These are phyloP conservation scores for Parnassius glacialis DNA, from an alignment of 2,888 invertebrate species.

Conservation along the genomic window DNA sequence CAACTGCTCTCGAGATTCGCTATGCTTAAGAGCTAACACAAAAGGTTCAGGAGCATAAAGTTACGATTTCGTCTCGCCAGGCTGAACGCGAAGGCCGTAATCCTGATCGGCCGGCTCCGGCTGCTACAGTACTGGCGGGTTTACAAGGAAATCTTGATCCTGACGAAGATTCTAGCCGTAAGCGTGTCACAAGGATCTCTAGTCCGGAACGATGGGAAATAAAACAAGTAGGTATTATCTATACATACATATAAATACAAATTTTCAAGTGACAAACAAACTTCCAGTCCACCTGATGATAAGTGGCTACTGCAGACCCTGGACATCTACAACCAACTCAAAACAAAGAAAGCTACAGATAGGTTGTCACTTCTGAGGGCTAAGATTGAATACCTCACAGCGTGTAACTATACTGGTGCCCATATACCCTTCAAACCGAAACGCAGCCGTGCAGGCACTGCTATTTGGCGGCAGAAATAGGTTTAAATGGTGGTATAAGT, in stretches of 20 bases:
- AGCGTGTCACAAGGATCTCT: conserved; percentile 94
- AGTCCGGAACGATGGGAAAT: conserved; percentile 99
- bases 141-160: conserved; percentile 83
- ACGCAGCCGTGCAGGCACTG: no score
- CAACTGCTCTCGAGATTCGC: no score
- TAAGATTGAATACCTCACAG: no score
- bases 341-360: no score
- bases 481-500: no score
- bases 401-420: no score
- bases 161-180: conserved; percentile 90
- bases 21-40: no score
- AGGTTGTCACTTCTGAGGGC: no score
- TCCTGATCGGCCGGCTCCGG: conserved; percentile 92
- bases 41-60: not conserved
- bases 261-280: not conserved
- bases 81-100: conserved; percentile 90
- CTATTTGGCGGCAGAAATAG: no score
- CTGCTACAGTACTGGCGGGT: conserved; percentile 79
- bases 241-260: not conserved
- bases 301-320: not conserved
- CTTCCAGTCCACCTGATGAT: no score
- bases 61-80: conserved; percentile 37
- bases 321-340: not conserved
- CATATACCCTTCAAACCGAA: no score
- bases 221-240: conserved; percentile 84